Evolutionary conservation across 2,113 vertebrate genomes (phyloP), one percentile per base, ranked within the genome.

Genomic region (Felis chaus): DNA sequence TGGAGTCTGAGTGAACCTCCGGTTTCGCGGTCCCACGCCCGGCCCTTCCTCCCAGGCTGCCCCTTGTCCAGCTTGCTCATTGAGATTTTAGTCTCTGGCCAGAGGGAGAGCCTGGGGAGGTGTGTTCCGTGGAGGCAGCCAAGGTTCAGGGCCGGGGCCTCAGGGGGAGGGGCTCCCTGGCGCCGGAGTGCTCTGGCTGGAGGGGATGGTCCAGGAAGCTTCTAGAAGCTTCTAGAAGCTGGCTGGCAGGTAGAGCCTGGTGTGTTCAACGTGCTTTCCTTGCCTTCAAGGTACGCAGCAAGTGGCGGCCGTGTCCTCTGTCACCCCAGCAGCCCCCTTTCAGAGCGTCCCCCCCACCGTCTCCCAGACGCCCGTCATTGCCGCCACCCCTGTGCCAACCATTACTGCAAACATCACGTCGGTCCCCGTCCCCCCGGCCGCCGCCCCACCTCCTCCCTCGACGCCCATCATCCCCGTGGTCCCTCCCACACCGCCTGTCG

Each of bases 311-410:
- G 99, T 99, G 98, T 99, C 99, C 78, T 99, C 99, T 0, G 99
- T 99, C 65, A 99, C 99, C 74, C 99, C 99, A 3, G 99, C 99
- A 2, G 97, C 99, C 27, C 99, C 99, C 81, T 99, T 99, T 97
- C 98, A 99, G 94, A 99, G 66, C 21, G 99, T 99, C 33, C 99
- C 99, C 89, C 99, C 99, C 18, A 97, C 98, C 0, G 98, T 98
- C 41, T 99, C 99, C 48, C 99, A 99, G 98, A 99, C 99, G 16
- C 99, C 99, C 0, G 99, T 99, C 97, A 99, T 99, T 89, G 99
- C 99, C 0, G 99, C 99, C 97, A 99, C 99, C 68, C 99, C 99
- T 0, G 99, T 99, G 98, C 99, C 99, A 98, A 99, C 99, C 98
- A 99, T 99, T 97, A 98, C 99, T 0, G 98, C 99, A 3, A 99